These are phyloP conservation scores for Malurus splendens DNA, from an alignment of 2,797 vertebrate species.

Conservation along the genomic window DNA sequence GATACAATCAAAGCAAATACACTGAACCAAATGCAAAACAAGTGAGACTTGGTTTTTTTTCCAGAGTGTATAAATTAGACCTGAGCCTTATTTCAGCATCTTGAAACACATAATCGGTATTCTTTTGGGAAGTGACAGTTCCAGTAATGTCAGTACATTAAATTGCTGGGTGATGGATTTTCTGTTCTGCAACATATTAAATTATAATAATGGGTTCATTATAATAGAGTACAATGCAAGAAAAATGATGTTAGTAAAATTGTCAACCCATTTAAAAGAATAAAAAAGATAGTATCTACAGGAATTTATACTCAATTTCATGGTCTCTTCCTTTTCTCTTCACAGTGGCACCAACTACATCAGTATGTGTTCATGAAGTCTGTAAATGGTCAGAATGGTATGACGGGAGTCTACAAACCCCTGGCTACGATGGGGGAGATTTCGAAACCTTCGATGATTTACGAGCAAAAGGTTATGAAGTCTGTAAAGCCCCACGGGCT, in stretches of 20 bases:
- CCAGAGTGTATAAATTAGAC: not conserved
- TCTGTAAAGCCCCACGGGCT: constrained; percentile 60
- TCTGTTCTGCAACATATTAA: not conserved
- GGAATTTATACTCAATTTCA: not conserved
- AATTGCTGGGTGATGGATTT: not conserved
- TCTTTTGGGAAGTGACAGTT: not conserved
- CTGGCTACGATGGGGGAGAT: constrained; percentile 66
- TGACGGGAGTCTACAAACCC: constrained; percentile 49
- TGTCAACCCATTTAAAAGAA: not conserved
- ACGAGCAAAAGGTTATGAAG: constrained; percentile 44
- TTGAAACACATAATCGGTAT: not conserved
- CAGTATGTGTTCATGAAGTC: constrained; percentile 58
- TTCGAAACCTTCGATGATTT: constrained; percentile 72
- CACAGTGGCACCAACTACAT: not conserved
- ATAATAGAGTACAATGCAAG: not conserved
- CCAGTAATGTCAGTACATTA: not conserved
- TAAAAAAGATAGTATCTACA: not conserved
- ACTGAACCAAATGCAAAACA: not conserved
- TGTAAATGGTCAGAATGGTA: constrained; percentile 79
- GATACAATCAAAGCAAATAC: not conserved
- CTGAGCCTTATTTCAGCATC: not conserved
- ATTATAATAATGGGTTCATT: not conserved
- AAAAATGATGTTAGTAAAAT: not conserved
- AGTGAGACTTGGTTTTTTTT: accelerated
- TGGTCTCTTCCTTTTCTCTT: not conserved